Percentiles rank a stretch among this genome's conserved stretches.
phyloP scores from a whole-genome alignment of 2,888 invertebrate genomes.

The Parnassius mnemosyne region DNA sequence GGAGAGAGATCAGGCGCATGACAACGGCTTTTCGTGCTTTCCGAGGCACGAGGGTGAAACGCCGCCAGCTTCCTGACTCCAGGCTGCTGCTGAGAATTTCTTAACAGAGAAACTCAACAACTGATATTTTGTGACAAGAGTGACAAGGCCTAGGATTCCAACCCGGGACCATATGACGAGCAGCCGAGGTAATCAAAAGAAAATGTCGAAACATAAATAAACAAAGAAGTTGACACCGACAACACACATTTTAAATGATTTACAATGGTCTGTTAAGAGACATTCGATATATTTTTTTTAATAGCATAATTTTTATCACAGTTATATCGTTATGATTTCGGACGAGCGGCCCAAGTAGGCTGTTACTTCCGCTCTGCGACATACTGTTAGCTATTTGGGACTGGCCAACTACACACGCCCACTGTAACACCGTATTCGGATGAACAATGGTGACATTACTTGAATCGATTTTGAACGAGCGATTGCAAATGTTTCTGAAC shows the following conservation, averaged over 20 bases:
- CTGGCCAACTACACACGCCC: constrained; percentile 25
- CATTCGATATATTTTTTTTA: not conserved
- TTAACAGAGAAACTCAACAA: too few species aligned
- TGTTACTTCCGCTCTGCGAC: constrained; percentile 28
- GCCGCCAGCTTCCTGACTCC: too few species aligned
- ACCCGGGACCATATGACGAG: too few species aligned
- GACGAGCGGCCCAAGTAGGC: constrained; percentile 25
- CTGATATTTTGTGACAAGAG: too few species aligned
- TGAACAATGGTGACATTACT: constrained; percentile 24
- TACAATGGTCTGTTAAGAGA: not conserved
- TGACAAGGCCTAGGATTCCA: too few species aligned
- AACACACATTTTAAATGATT: not conserved
- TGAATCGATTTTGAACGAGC: constrained; percentile 20
- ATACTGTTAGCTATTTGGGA: constrained; percentile 26
- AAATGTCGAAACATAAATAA: too few species aligned
- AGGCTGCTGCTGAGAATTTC: too few species aligned
- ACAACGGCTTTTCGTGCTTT: too few species aligned
- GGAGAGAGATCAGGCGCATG: too few species aligned
- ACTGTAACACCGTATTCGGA: constrained; percentile 17
- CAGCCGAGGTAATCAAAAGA: too few species aligned
- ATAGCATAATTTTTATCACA: constrained; percentile 19
- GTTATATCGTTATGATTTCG: constrained; percentile 25
- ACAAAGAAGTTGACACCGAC: too few species aligned
- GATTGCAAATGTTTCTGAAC: constrained; percentile 6
- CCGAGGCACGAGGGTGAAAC: too few species aligned